These are phyloP conservation scores for Catajapyx aquilonaris DNA, from an alignment of 1,140 invertebrate species.

Conservation along the genomic window DNA sequence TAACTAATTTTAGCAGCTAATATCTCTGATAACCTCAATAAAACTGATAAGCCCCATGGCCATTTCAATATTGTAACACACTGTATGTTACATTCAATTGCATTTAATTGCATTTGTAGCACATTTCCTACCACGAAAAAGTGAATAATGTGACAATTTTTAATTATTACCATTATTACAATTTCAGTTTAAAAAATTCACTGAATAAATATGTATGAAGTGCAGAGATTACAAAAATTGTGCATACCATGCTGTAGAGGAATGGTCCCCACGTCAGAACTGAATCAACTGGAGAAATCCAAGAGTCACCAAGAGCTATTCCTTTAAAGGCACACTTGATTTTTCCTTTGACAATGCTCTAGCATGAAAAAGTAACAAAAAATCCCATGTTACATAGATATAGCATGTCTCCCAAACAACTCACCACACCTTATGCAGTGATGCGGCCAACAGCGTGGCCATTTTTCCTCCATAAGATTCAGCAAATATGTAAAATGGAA, in stretches of 20 bases:
- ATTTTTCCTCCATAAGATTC: conserved; percentile 83
- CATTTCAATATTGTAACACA: neutral
- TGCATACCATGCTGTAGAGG: conserved; percentile 41
- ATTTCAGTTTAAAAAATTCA: conserved; percentile 26
- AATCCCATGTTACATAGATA: conserved; percentile 6
- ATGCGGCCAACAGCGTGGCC: conserved; percentile 49
- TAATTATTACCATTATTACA: conserved; percentile 34
- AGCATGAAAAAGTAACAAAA: conserved; percentile 13
- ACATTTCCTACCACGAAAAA: conserved; percentile 23
- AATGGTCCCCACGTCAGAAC: conserved; percentile 57
- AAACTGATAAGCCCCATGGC: no score
- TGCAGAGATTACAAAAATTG: conserved; percentile 1
- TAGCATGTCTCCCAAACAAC: conserved; percentile 7
- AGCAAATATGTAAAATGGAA: conserved; percentile 57
- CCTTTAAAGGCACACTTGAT: conserved; percentile 51
- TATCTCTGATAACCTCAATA: no score
- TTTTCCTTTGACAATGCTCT: conserved; percentile 37
- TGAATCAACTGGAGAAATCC: conserved; percentile 66
- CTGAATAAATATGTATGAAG: conserved; percentile 3
- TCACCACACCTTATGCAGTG: conserved; percentile 32
- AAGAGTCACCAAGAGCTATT: conserved; percentile 60
- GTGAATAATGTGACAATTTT: conserved; percentile 27
- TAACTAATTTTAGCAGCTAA: no score
- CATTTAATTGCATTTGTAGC: neutral
- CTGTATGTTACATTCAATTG: neutral